Evolutionary conservation across 2,888 invertebrate genomes (phyloP).

Genomic region (Linnaemya vulpina): DNA sequence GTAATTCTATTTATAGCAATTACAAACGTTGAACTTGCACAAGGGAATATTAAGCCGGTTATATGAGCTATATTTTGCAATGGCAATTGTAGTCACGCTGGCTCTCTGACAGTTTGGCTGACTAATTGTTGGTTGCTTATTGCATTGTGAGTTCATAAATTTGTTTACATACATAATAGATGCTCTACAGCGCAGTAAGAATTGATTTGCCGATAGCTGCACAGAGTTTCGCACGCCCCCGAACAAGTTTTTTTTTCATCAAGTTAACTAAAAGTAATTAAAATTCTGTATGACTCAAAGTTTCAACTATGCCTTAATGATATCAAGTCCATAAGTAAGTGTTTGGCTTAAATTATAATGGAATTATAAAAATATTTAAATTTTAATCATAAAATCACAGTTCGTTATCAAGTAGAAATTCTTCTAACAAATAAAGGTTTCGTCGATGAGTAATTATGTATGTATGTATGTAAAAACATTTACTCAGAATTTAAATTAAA

Average conservation of each 20-base stretch:
- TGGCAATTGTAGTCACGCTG: conserved; percentile 19
- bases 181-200: conserved; percentile 44
- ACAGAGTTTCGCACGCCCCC: conserved; percentile 69
- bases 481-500: too few species aligned
- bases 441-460: background rate
- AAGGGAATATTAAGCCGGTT: conserved; percentile 64
- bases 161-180: conserved; percentile 10
- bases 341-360: too few species aligned
- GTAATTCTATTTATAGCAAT: conserved; percentile 72
- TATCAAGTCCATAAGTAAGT: conserved; percentile 21
- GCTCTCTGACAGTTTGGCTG: background rate
- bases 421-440: conserved; percentile 21
- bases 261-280: conserved; percentile 50
- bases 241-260: conserved; percentile 60
- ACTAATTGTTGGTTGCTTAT: conserved; percentile 11
- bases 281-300: conserved; percentile 68
- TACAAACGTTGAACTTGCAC: conserved; percentile 66
- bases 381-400: conserved; percentile 46
- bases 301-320: conserved; percentile 57
- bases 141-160: conserved; percentile 32
- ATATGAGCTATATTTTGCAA: conserved; percentile 28
- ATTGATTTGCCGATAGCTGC: conserved; percentile 42
- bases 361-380: background rate
- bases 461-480: too few species aligned
- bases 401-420: conserved; percentile 46